These are phyloP conservation scores for Monodelphis domestica DNA, from an alignment of 2,797 vertebrate species.

Conservation along the genomic window DNA sequence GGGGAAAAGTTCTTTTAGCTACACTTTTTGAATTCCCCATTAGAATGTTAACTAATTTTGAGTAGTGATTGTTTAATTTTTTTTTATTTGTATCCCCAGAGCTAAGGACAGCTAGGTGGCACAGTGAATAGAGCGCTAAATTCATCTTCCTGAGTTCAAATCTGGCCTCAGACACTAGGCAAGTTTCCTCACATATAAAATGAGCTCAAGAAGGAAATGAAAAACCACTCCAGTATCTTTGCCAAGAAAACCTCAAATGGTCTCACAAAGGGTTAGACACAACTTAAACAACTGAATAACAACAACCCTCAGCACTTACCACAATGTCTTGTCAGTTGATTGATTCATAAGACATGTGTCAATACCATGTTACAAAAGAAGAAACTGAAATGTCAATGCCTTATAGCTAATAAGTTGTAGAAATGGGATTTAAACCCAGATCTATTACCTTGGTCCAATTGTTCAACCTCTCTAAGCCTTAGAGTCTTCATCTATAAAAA, in stretches of 20 bases:
- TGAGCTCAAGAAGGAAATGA: too few species aligned
- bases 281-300: too few species aligned
- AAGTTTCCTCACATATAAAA: too few species aligned
- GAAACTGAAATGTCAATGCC: neutral
- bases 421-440: neutral
- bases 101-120: too few species aligned
- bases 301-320: too few species aligned
- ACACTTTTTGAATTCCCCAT: neutral
- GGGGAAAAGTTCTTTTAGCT: neutral
- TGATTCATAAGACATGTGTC: neutral
- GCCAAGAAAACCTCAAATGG: too few species aligned
- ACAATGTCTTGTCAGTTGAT: neutral
- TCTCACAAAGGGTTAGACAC: too few species aligned
- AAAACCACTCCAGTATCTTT: too few species aligned
- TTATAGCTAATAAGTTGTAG: neutral
- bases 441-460: neutral
- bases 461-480: neutral
- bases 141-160: too few species aligned
- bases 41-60: neutral
- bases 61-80: neutral
- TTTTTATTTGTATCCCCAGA: neutral
- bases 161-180: too few species aligned
- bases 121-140: too few species aligned
- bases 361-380: neutral
- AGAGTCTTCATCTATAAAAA: neutral